phyloP scores from a whole-genome alignment of 2,888 invertebrate genomes.

The Tetropium fuscum region DNA sequence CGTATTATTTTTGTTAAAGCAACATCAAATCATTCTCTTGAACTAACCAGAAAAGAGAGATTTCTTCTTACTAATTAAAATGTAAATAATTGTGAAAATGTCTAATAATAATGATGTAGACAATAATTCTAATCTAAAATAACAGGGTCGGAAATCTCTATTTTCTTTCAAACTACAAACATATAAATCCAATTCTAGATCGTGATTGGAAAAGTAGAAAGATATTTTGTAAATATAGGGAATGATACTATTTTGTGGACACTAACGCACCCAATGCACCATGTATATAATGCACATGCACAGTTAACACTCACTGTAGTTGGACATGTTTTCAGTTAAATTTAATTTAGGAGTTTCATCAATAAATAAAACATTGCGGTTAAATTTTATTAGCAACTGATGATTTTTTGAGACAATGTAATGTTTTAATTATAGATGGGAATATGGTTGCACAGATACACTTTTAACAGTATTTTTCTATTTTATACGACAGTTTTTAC shows the following conservation, averaged over 20 bases:
- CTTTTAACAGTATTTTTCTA: conserved; percentile 15
- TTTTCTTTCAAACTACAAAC: conserved; percentile 32
- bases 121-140: conserved; percentile 38
- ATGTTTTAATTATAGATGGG: conserved; percentile 23
- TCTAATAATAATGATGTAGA: conserved; percentile 29
- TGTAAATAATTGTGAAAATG: conserved; percentile 30
- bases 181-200: conserved; percentile 23
- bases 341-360: conserved; percentile 1
- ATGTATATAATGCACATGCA: conserved; percentile 54
- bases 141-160: conserved; percentile 46
- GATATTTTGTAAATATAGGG: conserved; percentile 41
- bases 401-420: not conserved
- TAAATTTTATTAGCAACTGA: conserved; percentile 15
- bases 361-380: conserved; percentile 23
- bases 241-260: conserved; percentile 41
- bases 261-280: conserved; percentile 50
- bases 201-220: conserved; percentile 33
- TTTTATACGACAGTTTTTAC: conserved; percentile 28
- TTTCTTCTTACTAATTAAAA: conserved; percentile 33
- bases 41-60: conserved; percentile 36
- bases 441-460: conserved; percentile 17
- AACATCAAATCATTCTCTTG: conserved; percentile 1
- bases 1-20: conserved; percentile 1
- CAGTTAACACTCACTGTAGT: conserved; percentile 45
- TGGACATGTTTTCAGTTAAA: conserved; percentile 20